Percentiles rank a stretch among this genome's conserved stretches.
Conservation (phyloP, 2,888 invertebrate species). For the Eristalis intricaria region DNA sequence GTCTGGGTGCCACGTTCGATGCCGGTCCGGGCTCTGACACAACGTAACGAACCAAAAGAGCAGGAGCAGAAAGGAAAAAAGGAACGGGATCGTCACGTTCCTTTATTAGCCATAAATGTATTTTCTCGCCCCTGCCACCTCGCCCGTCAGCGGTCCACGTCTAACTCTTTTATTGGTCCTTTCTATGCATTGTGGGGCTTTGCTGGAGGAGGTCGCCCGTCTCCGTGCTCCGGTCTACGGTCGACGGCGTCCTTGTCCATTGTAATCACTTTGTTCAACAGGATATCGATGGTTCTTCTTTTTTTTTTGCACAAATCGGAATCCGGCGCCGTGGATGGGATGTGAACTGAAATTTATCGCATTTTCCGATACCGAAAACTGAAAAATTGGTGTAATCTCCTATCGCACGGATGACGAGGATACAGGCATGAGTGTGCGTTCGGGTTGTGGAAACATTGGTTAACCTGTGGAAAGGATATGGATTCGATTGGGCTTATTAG, state of each 20-base stretch:
- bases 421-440: conserved; percentile 13
- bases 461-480: conserved; percentile 32
- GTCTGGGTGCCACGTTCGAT: conserved; percentile 42
- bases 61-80: neutral
- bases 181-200: conserved; percentile 21
- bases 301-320: neutral
- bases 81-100: conserved; percentile 65
- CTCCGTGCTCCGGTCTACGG: neutral
- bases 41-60: conserved; percentile 44
- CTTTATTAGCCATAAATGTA: conserved; percentile 72
- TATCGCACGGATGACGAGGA: conserved; percentile 47
- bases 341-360: conserved; percentile 58
- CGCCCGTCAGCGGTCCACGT: conserved; percentile 8
- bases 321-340: neutral
- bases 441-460: conserved; percentile 2
- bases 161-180: conserved; percentile 64
- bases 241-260: conserved; percentile 42
- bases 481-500: conserved; percentile 8
- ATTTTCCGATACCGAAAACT: conserved; percentile 63
- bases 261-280: conserved; percentile 71
- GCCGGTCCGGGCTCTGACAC: conserved; percentile 6
- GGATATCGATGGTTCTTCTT: conserved; percentile 61
- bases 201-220: neutral
- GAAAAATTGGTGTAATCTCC: conserved; percentile 69
- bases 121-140: conserved; percentile 32